These are phyloP conservation scores for Tenebrio molitor DNA, from an alignment of 1,140 invertebrate genomes.

Conservation along the genomic window DNA sequence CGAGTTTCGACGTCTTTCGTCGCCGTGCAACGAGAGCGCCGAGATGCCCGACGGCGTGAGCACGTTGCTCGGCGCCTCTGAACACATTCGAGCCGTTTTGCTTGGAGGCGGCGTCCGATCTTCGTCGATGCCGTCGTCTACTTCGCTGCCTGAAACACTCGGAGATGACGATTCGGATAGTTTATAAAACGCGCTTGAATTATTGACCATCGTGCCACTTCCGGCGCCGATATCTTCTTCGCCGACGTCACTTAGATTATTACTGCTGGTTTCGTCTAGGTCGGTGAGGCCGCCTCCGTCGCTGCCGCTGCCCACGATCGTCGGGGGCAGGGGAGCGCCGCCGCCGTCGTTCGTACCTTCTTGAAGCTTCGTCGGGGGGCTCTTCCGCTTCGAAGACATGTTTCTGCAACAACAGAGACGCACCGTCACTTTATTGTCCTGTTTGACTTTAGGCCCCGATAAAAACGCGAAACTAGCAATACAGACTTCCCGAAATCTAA, in stretches of 20 bases:
- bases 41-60: conserved; percentile 53
- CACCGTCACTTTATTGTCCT: not conserved
- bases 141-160: conserved; percentile 72
- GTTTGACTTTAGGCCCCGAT: conserved; percentile 27
- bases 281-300: conserved; percentile 66
- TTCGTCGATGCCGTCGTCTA: conserved; percentile 70
- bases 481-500: conserved; percentile 32
- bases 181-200: conserved; percentile 70
- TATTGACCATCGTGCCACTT: conserved; percentile 62
- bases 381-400: conserved; percentile 95
- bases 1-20: conserved; percentile 72
- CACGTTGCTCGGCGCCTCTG: conserved; percentile 53
- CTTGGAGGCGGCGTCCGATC: conserved; percentile 66
- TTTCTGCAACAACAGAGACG: conserved; percentile 76
- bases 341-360: conserved; percentile 76
- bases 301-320: conserved; percentile 61
- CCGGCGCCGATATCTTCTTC: conserved; percentile 66
- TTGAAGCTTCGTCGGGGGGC: conserved; percentile 90
- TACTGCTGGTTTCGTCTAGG: conserved; percentile 66
- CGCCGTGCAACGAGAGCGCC: conserved; percentile 67
- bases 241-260: conserved; percentile 65
- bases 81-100: conserved; percentile 62
- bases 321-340: conserved; percentile 65
- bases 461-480: conserved; percentile 33
- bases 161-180: conserved; percentile 72